Percentiles rank a stretch among this genome's conserved stretches.
These are phyloP conservation scores for Kuschelorhynchus macadamiae DNA, from an alignment of 2,888 invertebrate genomes.

Conservation along the genomic window DNA sequence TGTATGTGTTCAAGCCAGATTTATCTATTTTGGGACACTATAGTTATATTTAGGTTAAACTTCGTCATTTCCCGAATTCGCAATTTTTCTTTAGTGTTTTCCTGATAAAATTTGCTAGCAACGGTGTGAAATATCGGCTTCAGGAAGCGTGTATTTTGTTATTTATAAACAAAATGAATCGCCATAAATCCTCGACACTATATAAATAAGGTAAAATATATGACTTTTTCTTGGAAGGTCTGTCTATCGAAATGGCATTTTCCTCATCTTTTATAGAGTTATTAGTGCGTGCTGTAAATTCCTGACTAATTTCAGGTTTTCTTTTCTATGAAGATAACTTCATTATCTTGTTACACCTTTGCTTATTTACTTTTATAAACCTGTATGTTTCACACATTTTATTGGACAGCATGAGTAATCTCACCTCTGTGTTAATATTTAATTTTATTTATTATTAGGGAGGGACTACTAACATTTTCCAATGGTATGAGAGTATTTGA, in stretches of 20 bases:
- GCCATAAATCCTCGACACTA: constrained; percentile 10
- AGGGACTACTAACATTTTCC: too few species aligned
- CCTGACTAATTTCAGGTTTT: constrained; percentile 26
- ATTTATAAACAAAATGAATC: constrained; percentile 22
- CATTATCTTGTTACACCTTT: constrained; percentile 6
- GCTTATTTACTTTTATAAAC: constrained; percentile 11
- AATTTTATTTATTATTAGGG: constrained; percentile 19
- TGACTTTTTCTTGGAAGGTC: constrained; percentile 24
- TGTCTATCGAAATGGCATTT: constrained; percentile 30
- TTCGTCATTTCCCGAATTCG: constrained; percentile 55
- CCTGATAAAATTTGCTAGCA: constrained; percentile 42
- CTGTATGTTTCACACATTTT: constrained; percentile 16
- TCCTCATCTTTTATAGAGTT: constrained; percentile 25
- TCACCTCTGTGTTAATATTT: constrained; percentile 12
- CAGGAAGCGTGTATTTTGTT: constrained; percentile 12
- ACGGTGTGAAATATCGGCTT: constrained; percentile 20
- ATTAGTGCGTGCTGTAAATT: constrained; percentile 25
- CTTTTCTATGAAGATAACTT: constrained; percentile 10
- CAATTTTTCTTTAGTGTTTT: constrained; percentile 30
- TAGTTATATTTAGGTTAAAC: constrained; percentile 67
- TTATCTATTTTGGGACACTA: constrained; percentile 45
- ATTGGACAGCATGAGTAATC: constrained; percentile 29
- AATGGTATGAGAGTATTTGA: too few species aligned
- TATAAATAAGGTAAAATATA: constrained; percentile 26
- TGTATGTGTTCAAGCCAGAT: constrained; percentile 22